These are phyloP conservation scores for Yoshiicerus persimilis DNA, from an alignment of 1,140 invertebrate genomes.

Conservation along the genomic window DNA sequence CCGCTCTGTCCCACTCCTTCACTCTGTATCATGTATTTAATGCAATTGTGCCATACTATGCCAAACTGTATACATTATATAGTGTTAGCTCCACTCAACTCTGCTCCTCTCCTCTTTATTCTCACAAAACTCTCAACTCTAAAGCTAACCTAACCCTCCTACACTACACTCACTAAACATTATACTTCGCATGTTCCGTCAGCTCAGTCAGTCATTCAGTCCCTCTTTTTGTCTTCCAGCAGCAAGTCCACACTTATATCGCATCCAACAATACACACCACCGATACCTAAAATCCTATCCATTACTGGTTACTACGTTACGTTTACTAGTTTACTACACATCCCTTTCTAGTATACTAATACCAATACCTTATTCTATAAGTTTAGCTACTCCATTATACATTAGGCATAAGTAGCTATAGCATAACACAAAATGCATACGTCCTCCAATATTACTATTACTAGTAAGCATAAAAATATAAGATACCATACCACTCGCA, in stretches of 20 bases:
- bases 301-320: too few species aligned
- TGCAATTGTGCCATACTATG: too few species aligned
- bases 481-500: neutral
- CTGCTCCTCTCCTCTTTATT: neutral
- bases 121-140: neutral
- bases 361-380: too few species aligned
- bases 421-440: too few species aligned
- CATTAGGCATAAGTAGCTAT: too few species aligned
- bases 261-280: too few species aligned
- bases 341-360: too few species aligned
- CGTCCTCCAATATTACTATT: too few species aligned
- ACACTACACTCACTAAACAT: neutral
- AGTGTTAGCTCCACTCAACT: neutral
- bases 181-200: neutral
- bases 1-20: neutral
- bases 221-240: neutral
- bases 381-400: too few species aligned
- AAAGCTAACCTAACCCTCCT: neutral
- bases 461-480: too few species aligned
- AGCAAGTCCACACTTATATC: neutral
- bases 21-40: too few species aligned
- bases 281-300: neutral
- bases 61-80: neutral
- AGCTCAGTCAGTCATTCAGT: neutral
- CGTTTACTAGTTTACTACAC: too few species aligned